Percentiles rank a stretch among this genome's conserved stretches.
phyloP scores from a whole-genome alignment of 35 echinoderm and acorn worm genomes.

The Lytechinus variegatus region DNA sequence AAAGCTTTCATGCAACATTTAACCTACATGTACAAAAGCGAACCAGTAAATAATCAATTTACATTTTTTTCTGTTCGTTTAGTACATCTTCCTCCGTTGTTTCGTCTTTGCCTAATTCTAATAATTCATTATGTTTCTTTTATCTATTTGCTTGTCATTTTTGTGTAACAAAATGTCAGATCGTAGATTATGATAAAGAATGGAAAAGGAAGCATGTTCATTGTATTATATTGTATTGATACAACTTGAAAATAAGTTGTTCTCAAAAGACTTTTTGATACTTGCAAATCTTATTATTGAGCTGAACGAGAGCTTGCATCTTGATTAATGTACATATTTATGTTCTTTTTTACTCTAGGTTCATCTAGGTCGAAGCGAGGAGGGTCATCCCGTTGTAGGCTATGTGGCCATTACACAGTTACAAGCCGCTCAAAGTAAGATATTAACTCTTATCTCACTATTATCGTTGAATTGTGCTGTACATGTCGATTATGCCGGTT shows the following conservation, averaged over 20 bases:
- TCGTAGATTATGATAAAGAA: no score
- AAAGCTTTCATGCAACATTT: not conserved
- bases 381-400: slow-evolving; percentile 82
- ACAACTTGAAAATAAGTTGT: not conserved
- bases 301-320: not conserved
- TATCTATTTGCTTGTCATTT: not conserved
- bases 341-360: slow-evolving; percentile 54
- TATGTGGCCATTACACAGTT: slow-evolving; percentile 85
- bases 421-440: slow-evolving; percentile 72
- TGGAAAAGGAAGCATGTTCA: no score
- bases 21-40: not conserved
- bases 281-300: not conserved
- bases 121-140: not conserved
- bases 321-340: not conserved
- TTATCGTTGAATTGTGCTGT: not conserved
- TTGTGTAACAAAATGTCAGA: no score
- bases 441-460: not conserved
- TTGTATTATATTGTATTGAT: not conserved
- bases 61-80: not conserved
- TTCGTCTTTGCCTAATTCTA: not conserved
- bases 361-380: slow-evolving; percentile 71
- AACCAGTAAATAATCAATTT: not conserved
- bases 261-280: no score
- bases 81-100: not conserved
- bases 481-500: no score